These are phyloP conservation scores for Dasypolia templi DNA, from an alignment of 2,888 invertebrate species.

Conservation along the genomic window DNA sequence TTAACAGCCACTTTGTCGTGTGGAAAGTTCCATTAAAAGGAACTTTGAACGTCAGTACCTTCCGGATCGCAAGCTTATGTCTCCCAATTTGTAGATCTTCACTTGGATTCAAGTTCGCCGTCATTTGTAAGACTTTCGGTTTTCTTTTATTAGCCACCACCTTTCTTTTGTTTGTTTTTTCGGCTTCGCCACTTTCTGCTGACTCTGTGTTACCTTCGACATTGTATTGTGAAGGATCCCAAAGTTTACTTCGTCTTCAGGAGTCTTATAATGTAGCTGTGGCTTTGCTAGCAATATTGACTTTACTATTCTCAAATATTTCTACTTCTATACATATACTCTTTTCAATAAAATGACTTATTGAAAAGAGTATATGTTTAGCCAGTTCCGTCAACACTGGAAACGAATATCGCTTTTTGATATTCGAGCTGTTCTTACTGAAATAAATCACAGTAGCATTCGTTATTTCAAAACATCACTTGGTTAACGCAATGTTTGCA, in stretches of 20 bases:
- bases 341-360: too few species aligned
- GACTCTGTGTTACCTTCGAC: slow-evolving; percentile 5
- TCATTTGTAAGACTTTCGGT: slow-evolving; percentile 51
- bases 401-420: slow-evolving; percentile 40
- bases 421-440: slow-evolving; percentile 33
- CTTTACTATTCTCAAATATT: slow-evolving; percentile 34
- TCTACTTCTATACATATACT: slow-evolving; percentile 17
- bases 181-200: background rate
- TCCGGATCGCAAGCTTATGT: slow-evolving; percentile 63
- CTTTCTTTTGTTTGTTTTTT: slow-evolving; percentile 40
- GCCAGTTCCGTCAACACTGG: slow-evolving; percentile 8
- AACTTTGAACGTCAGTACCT: slow-evolving; percentile 64
- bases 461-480: slow-evolving; percentile 66
- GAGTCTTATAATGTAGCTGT: slow-evolving; percentile 19
- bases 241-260: slow-evolving; percentile 13
- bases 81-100: slow-evolving; percentile 61
- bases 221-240: slow-evolving; percentile 5
- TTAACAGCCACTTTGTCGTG: slow-evolving; percentile 67
- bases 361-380: slow-evolving; percentile 37
- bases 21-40: slow-evolving; percentile 64
- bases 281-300: slow-evolving; percentile 15
- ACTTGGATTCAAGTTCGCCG: slow-evolving; percentile 48
- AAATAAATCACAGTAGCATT: slow-evolving; percentile 65
- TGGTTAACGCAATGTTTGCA: slow-evolving; percentile 81
- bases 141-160: slow-evolving; percentile 48